Evolutionary conservation across 2,888 invertebrate species (phyloP), one percentile per base, ranked within the genome.

Genomic region (Pristionchus fissidentatus): DNA sequence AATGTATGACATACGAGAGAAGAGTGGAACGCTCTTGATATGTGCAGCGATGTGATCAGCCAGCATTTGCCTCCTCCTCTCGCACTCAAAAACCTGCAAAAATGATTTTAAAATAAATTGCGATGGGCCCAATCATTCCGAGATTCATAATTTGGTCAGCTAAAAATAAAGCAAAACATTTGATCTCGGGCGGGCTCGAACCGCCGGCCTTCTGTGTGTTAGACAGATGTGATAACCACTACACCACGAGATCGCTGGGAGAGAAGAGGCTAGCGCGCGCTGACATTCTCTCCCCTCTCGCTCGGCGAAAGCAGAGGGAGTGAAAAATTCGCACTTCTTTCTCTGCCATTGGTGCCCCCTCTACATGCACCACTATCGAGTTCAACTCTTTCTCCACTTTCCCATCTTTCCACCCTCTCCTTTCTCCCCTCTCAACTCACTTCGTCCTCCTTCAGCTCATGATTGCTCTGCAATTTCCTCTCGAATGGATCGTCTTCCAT

Each of bases 401-500:
- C 26, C 75, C 29, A 22, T 7, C 32, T n/a, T 41, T 32, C 55
- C 29, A 49, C 62, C 5, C 41, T 55, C 75, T 75, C 26, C 41
- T 32, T 22, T 19, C 5, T 43, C 4, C 26, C 78, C n/a, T 55
- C 35, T 55, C 55, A 52, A 52, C 80, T 41, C n/a, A 86, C 86
- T 83, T 99, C 98, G 91, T 99, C 98, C 91, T 97, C 96, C 75
- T 97, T 93, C 0, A 98, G 94, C 88, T 97, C 97, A 93, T 97
- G 98, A 93, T 98, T 98, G 90, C 98, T 97, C 0, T 97, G 95
- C 10, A 99, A 83, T 19, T 86, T 85, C 19, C 87, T 89, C 93
- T 99, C 99, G 92, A 99, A 98, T 0, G 98, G 98, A 94, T 99
- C 98, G 92, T 99, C 99, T 87, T 96, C 96, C 93, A 99, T 95